Conservation (phyloP, 2,113 vertebrate species). For the Oncorhynchus kisutch region DNA sequence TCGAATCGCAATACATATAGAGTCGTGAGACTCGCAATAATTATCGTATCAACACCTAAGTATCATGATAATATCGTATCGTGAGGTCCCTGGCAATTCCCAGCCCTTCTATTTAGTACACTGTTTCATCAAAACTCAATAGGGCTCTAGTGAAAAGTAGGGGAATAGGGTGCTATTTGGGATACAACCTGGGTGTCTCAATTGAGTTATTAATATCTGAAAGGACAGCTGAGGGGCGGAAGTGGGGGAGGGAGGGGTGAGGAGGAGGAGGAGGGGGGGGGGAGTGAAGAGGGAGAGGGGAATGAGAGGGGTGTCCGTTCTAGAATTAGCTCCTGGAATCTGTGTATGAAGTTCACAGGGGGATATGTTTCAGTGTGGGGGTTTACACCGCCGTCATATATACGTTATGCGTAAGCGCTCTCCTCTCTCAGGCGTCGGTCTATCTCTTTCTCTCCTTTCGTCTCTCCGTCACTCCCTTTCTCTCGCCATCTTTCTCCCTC, state of each 20-base stretch:
- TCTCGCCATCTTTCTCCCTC: constrained; percentile 8
- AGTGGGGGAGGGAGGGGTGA: constrained; percentile 24
- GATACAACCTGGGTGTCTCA: constrained; percentile 25
- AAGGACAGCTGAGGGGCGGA: constrained; percentile 57
- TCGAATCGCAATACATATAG: no score
- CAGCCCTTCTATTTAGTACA: no score
- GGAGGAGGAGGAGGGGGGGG: constrained; percentile 9
- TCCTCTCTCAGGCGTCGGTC: constrained; percentile 4
- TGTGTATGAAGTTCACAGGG: constrained; percentile 74
- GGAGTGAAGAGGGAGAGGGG: neutral
- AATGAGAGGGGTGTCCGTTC: constrained; percentile 54
- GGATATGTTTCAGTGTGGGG: constrained; percentile 68
- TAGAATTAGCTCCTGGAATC: constrained; percentile 77
- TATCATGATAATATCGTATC: no score
- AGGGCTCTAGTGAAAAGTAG: no score
- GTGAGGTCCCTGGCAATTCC: no score
- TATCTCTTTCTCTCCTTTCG: neutral
- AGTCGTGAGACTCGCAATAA: no score
- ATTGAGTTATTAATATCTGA: constrained; percentile 59
- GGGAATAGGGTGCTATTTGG: no score
- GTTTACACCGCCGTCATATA: neutral
- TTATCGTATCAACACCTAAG: no score
- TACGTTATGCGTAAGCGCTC: neutral
- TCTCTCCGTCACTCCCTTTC: neutral
- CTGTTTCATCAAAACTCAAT: no score